phyloP scores from a whole-genome alignment of 2,888 invertebrate genomes.

The Hirtodrosophila duncani region DNA sequence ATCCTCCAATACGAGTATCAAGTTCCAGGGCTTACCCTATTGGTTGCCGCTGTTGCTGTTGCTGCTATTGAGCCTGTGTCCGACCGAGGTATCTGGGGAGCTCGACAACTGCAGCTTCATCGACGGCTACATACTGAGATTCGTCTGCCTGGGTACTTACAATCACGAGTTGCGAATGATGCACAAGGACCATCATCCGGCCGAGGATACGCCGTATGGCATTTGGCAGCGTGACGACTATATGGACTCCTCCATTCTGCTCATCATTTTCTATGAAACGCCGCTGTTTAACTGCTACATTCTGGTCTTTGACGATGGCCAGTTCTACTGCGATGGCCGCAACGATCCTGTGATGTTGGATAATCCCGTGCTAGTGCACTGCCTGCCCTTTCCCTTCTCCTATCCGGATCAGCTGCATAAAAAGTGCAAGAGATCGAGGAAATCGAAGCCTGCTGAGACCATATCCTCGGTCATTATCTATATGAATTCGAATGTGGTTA shows the following conservation, averaged over 20 bases:
- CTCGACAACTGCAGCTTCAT: conserved; percentile 41
- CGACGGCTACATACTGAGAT: conserved; percentile 51
- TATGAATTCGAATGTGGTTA: conserved; percentile 40
- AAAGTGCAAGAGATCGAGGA: conserved; percentile 10
- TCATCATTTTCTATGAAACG: conserved; percentile 49
- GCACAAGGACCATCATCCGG: conserved; percentile 47
- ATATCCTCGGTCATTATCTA: conserved; percentile 47
- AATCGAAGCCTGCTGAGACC: conserved; percentile 2
- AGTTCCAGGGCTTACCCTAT: background rate
- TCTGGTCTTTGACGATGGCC: conserved; percentile 22
- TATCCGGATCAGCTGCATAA: conserved; percentile 35
- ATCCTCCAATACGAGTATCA: no score
- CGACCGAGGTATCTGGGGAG: conserved; percentile 5
- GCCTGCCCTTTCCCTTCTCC: conserved; percentile 38
- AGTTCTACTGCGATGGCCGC: conserved; percentile 45
- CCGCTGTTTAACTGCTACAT: conserved; percentile 42
- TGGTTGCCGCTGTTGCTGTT: conserved; percentile 32
- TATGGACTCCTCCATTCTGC: conserved; percentile 28
- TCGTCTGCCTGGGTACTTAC: conserved; percentile 41
- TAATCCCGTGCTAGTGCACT: conserved; percentile 14
- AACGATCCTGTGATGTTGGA: conserved; percentile 27
- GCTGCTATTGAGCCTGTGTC: conserved; percentile 11
- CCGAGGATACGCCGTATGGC: conserved; percentile 37
- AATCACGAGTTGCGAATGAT: conserved; percentile 24
- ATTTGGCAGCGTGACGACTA: conserved; percentile 49